These are phyloP conservation scores for Drosophila flavopinicola DNA, from an alignment of 2,888 invertebrate genomes.

Conservation along the genomic window DNA sequence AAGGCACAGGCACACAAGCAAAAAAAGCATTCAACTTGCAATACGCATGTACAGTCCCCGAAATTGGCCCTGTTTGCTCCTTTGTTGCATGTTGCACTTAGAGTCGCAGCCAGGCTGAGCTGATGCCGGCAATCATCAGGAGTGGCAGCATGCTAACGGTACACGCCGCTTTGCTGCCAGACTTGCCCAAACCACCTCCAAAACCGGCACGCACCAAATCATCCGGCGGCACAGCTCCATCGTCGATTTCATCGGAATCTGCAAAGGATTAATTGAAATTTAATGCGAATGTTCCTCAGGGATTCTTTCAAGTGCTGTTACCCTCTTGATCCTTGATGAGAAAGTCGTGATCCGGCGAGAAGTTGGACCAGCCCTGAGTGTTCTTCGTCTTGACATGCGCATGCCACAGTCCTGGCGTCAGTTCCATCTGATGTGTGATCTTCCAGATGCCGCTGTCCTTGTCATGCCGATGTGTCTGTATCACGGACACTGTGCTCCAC, in stretches of 20 bases:
- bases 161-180: conserved; percentile 7
- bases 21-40: conserved; percentile 29
- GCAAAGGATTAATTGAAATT: neutral
- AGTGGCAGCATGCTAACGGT: neutral
- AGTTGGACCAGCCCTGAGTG: conserved; percentile 81
- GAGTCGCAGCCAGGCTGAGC: conserved; percentile 40
- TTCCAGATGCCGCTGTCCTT: conserved; percentile 81
- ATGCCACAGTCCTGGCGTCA: conserved; percentile 81
- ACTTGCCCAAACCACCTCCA: conserved; percentile 28
- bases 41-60: conserved; percentile 47
- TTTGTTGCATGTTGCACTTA: conserved; percentile 46
- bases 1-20: conserved; percentile 30
- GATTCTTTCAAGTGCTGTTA: neutral
- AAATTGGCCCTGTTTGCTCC: neutral
- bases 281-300: neutral
- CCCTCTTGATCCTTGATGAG: conserved; percentile 64
- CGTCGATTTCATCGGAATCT: conserved; percentile 36
- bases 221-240: conserved; percentile 63
- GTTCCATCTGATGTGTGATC: conserved; percentile 81
- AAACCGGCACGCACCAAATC: conserved; percentile 73
- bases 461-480: conserved; percentile 78
- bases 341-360: conserved; percentile 78
- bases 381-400: conserved; percentile 81
- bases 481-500: conserved; percentile 80
- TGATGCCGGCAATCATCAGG: conserved; percentile 15